These are phyloP conservation scores for Nomada fucata DNA, from an alignment of 2,888 invertebrate genomes.

Conservation along the genomic window DNA sequence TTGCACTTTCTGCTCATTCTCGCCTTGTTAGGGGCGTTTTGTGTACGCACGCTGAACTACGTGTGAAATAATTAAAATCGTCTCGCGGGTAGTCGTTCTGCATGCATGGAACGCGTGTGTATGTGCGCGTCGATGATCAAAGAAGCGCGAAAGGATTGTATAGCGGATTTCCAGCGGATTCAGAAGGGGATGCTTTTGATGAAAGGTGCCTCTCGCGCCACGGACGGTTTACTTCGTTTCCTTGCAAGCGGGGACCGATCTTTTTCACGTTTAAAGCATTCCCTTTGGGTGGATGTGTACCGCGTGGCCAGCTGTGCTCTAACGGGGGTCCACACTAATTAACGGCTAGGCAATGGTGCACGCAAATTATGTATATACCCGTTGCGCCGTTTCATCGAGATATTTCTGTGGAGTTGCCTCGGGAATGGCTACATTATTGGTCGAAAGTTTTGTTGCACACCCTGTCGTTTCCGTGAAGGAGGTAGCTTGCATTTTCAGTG, in stretches of 20 bases:
- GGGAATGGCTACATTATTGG: constrained; percentile 12
- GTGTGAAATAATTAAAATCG: constrained; percentile 53
- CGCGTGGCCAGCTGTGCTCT: constrained; percentile 3
- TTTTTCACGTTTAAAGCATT: constrained; percentile 17
- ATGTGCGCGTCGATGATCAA: constrained; percentile 48
- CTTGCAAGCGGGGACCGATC: constrained; percentile 18
- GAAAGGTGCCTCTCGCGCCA: constrained; percentile 5
- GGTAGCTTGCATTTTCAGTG: neutral
- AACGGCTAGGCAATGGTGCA: constrained; percentile 4
- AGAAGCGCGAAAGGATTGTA: constrained; percentile 42
- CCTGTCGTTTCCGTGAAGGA: neutral
- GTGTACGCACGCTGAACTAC: constrained; percentile 10
- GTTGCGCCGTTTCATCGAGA: neutral
- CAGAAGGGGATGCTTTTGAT: constrained; percentile 40
- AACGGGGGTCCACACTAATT: constrained; percentile 25
- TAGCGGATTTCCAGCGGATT: constrained; percentile 37
- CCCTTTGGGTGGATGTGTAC: neutral
- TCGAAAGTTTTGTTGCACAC: constrained; percentile 6
- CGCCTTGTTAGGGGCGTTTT: constrained; percentile 22
- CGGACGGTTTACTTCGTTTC: constrained; percentile 32
- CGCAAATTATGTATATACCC: neutral
- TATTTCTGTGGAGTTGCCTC: neutral
- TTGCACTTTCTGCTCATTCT: constrained; percentile 19
- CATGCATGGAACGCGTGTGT: neutral
- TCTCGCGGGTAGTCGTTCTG: constrained; percentile 2